phyloP scores from a whole-genome alignment of 2,113 vertebrate species.

The Pollachius pollachius region DNA sequence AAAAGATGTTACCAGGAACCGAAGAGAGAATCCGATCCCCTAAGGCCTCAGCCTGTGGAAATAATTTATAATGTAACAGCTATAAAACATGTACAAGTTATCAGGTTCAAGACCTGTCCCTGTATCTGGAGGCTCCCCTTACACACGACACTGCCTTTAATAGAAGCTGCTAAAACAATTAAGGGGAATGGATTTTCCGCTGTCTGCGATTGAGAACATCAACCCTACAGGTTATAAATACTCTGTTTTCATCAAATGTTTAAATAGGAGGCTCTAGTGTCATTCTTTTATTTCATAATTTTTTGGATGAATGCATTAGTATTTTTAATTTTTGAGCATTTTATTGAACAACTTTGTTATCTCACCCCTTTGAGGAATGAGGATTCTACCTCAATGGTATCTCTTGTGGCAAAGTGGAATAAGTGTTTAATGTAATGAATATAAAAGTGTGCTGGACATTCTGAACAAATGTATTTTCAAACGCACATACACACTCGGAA shows the following conservation, averaged over 20 bases:
- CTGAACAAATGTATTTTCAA: too few relatives aligned
- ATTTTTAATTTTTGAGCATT: too few relatives aligned
- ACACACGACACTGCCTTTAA: slow-evolving; percentile 75
- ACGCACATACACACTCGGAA: too few relatives aligned
- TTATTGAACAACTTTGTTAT: too few relatives aligned
- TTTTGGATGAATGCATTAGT: too few relatives aligned
- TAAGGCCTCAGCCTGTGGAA: slow-evolving; percentile 86
- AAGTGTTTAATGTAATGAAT: too few relatives aligned
- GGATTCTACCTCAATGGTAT: too few relatives aligned
- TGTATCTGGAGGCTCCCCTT: slow-evolving; percentile 83
- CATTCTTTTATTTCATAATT: neutral
- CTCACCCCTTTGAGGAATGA: too few relatives aligned
- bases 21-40: slow-evolving; percentile 89
- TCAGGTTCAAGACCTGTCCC: slow-evolving; percentile 86
- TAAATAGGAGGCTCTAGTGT: neutral
- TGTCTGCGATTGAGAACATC: slow-evolving; percentile 47
- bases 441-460: too few relatives aligned
- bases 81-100: slow-evolving; percentile 96
- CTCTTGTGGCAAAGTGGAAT: too few relatives aligned
- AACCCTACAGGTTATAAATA: slow-evolving; percentile 40
- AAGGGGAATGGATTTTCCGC: slow-evolving; percentile 84
- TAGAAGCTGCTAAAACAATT: slow-evolving; percentile 91
- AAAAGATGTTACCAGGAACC: slow-evolving; percentile 95
- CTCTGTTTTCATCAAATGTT: slow-evolving; percentile 43
- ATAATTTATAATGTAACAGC: slow-evolving; percentile 98